Evolutionary conservation across 2,797 vertebrate species (phyloP).

Genomic region (Tragelaphus oryx): DNA sequence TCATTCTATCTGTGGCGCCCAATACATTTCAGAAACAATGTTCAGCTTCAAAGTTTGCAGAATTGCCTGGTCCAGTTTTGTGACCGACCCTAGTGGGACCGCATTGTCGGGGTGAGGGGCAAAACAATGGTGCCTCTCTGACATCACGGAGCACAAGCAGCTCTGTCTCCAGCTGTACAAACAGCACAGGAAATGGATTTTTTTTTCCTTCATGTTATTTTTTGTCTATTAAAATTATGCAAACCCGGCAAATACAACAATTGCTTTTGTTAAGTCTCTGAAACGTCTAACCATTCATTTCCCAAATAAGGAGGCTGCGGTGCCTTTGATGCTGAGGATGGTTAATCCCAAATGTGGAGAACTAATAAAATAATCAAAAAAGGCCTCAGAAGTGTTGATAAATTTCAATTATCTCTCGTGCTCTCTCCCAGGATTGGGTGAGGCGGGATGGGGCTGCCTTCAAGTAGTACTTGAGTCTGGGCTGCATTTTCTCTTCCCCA

Average conservation of each 20-base stretch:
- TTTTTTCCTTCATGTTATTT: conserved; percentile 63
- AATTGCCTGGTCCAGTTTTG: conserved; percentile 57
- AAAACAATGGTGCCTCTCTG: conserved; percentile 54
- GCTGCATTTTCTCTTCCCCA: conserved; percentile 80
- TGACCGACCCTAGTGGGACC: conserved; percentile 51
- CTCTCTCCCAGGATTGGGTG: conserved; percentile 85
- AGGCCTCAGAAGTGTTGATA: conserved; percentile 89
- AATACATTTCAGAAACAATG: conserved; percentile 31
- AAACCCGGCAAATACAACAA: conserved; percentile 84
- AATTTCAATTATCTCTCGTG: conserved; percentile 89
- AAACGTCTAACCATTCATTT: conserved; percentile 87
- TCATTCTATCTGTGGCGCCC: not conserved
- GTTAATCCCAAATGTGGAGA: conserved; percentile 85
- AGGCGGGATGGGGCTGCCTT: conserved; percentile 85
- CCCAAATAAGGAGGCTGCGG: conserved; percentile 85
- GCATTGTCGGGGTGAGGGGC: conserved; percentile 47
- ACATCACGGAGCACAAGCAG: conserved; percentile 58
- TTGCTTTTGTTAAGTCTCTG: conserved; percentile 83
- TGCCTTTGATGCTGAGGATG: conserved; percentile 88
- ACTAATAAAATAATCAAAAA: conserved; percentile 89
- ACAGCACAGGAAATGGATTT: conserved; percentile 83
- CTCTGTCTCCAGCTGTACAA: conserved; percentile 86
- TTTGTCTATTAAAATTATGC: conserved; percentile 82
- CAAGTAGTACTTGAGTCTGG: conserved; percentile 89
- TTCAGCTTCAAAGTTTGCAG: conserved; percentile 61